Evolutionary conservation across 2,888 invertebrate genomes (phyloP).

Genomic region (Leucophora obtusa): DNA sequence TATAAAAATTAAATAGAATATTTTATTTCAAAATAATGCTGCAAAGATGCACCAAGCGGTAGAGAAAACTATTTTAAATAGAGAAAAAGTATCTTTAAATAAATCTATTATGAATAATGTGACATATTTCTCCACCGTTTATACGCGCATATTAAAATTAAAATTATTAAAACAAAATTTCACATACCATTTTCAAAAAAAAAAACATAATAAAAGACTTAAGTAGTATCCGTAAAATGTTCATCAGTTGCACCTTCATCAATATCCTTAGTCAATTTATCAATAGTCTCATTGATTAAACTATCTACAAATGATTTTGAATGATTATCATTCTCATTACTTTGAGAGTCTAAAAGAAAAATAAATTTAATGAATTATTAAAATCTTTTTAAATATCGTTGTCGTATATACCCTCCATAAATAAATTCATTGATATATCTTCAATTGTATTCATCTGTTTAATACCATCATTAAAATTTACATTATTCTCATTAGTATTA

Average conservation of each 20-base stretch:
- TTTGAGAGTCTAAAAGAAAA: constrained; percentile 47
- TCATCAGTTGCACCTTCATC: constrained; percentile 37
- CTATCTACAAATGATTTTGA: constrained; percentile 58
- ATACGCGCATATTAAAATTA: not conserved
- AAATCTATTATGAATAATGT: not conserved
- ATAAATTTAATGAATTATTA: constrained; percentile 11
- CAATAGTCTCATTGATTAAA: constrained; percentile 60
- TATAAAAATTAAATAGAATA: not conserved
- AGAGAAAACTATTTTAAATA: too few relatives aligned
- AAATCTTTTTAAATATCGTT: not conserved
- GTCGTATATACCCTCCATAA: constrained; percentile 62
- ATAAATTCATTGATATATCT: constrained; percentile 62
- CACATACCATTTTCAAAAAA: constrained; percentile 11
- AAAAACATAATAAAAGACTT: too few relatives aligned
- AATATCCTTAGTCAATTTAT: constrained; percentile 60
- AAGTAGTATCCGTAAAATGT: constrained; percentile 18
- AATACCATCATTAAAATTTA: constrained; percentile 24
- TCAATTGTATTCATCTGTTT: constrained; percentile 29
- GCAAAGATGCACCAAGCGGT: too few relatives aligned
- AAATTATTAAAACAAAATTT: not conserved
- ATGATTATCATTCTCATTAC: constrained; percentile 50
- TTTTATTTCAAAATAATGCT: not conserved
- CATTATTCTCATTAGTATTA: constrained; percentile 29
- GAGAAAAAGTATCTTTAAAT: not conserved
- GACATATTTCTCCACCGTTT: not conserved